A percentile compares a stretch with the other conserved stretches of the same genome.
phyloP scores from a whole-genome alignment of 2,113 vertebrate genomes.

The Prochilodus magdalenae region DNA sequence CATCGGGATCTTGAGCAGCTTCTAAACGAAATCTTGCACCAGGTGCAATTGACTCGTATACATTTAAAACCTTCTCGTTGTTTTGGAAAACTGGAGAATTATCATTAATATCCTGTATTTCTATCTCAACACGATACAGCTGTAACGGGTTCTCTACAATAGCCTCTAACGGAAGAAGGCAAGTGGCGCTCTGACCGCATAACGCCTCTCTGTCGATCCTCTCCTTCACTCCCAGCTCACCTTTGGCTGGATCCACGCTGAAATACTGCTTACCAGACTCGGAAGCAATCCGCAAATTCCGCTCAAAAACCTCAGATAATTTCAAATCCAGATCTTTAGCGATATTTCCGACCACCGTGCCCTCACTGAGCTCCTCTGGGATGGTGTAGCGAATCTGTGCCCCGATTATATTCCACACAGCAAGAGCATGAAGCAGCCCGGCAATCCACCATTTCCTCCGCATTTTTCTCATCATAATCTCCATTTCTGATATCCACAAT shows the following conservation, averaged over 20 bases:
- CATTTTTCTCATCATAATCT: neutral
- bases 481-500: constrained; percentile 33
- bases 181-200: constrained; percentile 72
- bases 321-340: constrained; percentile 75
- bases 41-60: constrained; percentile 58
- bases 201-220: constrained; percentile 79
- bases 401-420: constrained; percentile 73
- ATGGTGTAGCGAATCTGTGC: constrained; percentile 71
- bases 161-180: constrained; percentile 72
- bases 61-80: constrained; percentile 74
- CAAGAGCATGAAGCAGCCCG: constrained; percentile 76
- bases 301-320: constrained; percentile 68
- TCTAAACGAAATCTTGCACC: constrained; percentile 71
- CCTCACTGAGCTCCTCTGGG: constrained; percentile 74
- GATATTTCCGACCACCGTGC: constrained; percentile 76
- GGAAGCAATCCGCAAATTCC: constrained; percentile 74
- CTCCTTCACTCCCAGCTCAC: constrained; percentile 70
- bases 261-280: constrained; percentile 72
- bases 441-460: constrained; percentile 60
- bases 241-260: constrained; percentile 70
- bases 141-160: constrained; percentile 78
- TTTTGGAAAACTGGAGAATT: constrained; percentile 77
- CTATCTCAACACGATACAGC: constrained; percentile 73
- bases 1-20: constrained; percentile 77
- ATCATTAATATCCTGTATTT: constrained; percentile 79